phyloP scores from a whole-genome alignment of 2,888 invertebrate genomes.

The Cephalotes varians region DNA sequence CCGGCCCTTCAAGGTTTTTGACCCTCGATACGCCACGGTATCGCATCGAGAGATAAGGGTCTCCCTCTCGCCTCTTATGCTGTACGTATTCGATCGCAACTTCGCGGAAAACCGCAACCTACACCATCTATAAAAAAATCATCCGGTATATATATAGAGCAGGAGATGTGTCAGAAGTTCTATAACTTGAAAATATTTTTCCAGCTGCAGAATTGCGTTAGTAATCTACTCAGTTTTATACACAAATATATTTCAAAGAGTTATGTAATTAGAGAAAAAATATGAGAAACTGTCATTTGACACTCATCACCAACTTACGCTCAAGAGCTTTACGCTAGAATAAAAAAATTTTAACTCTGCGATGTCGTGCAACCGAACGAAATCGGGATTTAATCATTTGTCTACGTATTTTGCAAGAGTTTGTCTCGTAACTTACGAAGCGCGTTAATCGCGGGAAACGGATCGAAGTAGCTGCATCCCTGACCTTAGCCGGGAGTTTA shows the following conservation, averaged over 20 bases:
- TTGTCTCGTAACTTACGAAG: not conserved
- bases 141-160: not conserved
- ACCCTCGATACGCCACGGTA: conserved; percentile 64
- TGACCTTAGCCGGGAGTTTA: conserved; percentile 74
- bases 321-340: not conserved
- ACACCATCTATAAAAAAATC: conserved; percentile 45
- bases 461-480: conserved; percentile 68
- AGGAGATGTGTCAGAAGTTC: conserved; percentile 16
- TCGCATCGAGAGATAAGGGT: conserved; percentile 72
- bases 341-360: not conserved
- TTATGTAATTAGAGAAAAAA: not conserved
- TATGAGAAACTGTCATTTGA: not conserved
- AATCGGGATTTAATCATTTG: not conserved
- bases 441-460: conserved; percentile 26
- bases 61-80: conserved; percentile 59
- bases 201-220: not conserved
- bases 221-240: not conserved
- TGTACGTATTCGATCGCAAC: conserved; percentile 55
- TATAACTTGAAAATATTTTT: not conserved
- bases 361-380: not conserved
- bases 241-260: not conserved
- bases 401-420: not conserved
- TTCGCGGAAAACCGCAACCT: conserved; percentile 62
- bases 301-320: not conserved
- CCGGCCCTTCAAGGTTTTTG: conserved; percentile 72